Evolutionary conservation across 2,113 vertebrate species (phyloP), one percentile per base, ranked within the genome.

Genomic region (Paralichthys olivaceus): DNA sequence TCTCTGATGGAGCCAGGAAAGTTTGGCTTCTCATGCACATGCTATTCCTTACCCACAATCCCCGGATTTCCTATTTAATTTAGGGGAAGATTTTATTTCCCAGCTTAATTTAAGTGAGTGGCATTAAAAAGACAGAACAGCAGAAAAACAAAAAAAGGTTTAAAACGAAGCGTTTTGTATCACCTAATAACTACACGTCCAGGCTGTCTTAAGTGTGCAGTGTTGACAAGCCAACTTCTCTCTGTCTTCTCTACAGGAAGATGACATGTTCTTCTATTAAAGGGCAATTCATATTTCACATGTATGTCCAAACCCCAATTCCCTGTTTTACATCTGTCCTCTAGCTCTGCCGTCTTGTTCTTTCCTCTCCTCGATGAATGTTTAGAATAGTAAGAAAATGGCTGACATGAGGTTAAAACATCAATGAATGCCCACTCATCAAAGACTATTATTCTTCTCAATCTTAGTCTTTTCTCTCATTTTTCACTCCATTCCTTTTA

Each of bases 221-320:
- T 64, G 64, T 40, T 61, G 70, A 88, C 59, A 20, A 56, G 54
- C 19, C 55, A 63, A 17, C 79, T 69, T 67, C 14, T 28, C 14
- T 28, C 7, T 43, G 11, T 72, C 56, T 55, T 67, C 63, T 75
- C 63, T 71, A 25, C 29, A 29, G 13, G 7, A 74, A 29, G 55
- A 26, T 56, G 59, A 79, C 65, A 69, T 62, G 65, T 71, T 54
- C 20, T 77, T 81, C 56, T 49, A 71, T 79, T 71, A 68, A 76
- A 76, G 25, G 5, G 19, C 19, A 74, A 81, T 81, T 85, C 61
- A 66, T 43, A 53, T 72, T 64, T 83, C 66, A 78, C 49, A 59
- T 17, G 23, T 25, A 71, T 0, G 0, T 60, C 54, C 49, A 32
- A 72, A 66, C 22, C 29, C 25, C 65, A 60, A 69, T 55, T 63